Percentiles rank a stretch among this genome's conserved stretches.
Evolutionary conservation across 2,888 invertebrate genomes (phyloP).

Genomic region (Lysandra coridon): DNA sequence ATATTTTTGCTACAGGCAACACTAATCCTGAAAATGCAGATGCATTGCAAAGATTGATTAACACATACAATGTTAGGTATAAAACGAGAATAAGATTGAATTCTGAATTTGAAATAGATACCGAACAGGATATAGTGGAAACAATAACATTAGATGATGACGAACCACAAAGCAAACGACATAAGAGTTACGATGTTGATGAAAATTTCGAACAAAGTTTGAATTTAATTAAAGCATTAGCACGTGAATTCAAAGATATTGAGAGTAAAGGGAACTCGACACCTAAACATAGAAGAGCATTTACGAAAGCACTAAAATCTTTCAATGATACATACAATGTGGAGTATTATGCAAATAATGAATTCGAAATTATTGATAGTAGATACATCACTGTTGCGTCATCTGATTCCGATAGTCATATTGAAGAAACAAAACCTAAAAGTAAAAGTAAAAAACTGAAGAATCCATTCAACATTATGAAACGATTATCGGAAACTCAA

Average conservation of each 20-base stretch:
- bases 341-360: slow-evolving; percentile 56
- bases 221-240: slow-evolving; percentile 52
- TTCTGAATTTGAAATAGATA: slow-evolving; percentile 50
- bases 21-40: slow-evolving; percentile 46
- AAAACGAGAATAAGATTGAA: slow-evolving; percentile 53
- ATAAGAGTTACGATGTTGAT: slow-evolving; percentile 42
- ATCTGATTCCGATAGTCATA: slow-evolving; percentile 57
- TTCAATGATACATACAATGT: slow-evolving; percentile 65
- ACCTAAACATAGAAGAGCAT: slow-evolving; percentile 58
- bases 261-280: slow-evolving; percentile 51
- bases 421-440: slow-evolving; percentile 48
- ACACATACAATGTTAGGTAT: slow-evolving; percentile 60
- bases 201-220: slow-evolving; percentile 54
- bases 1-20: slow-evolving; percentile 45
- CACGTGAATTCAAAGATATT: slow-evolving; percentile 53
- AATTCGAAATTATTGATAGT: slow-evolving; percentile 56
- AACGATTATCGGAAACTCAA: slow-evolving; percentile 52
- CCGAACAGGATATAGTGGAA: slow-evolving; percentile 56
- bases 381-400: slow-evolving; percentile 59
- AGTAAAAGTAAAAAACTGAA: slow-evolving; percentile 53
- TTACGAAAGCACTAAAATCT: slow-evolving; percentile 60
- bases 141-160: slow-evolving; percentile 64
- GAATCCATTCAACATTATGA: slow-evolving; percentile 67
- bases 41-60: slow-evolving; percentile 52
- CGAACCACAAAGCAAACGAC: slow-evolving; percentile 51